Conservation (phyloP, 2,888 invertebrate species). For the Folsomia candida region DNA sequence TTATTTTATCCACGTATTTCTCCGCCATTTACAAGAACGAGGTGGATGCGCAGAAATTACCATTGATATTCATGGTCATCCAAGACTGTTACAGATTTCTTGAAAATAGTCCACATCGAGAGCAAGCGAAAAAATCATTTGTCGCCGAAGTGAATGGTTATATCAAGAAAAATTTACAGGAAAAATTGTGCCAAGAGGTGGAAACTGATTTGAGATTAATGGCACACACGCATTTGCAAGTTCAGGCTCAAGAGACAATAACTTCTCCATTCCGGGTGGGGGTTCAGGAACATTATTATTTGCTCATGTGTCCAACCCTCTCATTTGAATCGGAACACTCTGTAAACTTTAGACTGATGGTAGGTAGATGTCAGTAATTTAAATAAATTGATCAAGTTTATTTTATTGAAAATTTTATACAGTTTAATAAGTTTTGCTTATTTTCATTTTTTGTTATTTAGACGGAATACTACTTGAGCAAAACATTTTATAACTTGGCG, state of each 20-base stretch:
- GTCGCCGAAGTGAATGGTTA: constrained; percentile 38
- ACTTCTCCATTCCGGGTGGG: constrained; percentile 68
- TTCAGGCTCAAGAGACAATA: constrained; percentile 48
- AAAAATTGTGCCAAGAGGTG: constrained; percentile 77
- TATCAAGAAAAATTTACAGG: constrained; percentile 54
- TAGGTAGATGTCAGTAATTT: constrained; percentile 51
- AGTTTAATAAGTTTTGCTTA: not conserved
- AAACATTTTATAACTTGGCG: constrained; percentile 94
- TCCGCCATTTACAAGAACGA: constrained; percentile 68
- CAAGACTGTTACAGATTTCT: constrained; percentile 40
- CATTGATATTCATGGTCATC: constrained; percentile 39
- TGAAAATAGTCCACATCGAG: constrained; percentile 30
- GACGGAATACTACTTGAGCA: constrained; percentile 88
- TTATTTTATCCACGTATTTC: constrained; percentile 72
- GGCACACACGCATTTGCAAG: constrained; percentile 84
- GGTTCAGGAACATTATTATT: constrained; percentile 64
- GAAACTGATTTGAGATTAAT: constrained; percentile 90
- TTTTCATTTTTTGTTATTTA: constrained; percentile 48
- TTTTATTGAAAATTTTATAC: not conserved
- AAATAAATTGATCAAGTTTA: not conserved
- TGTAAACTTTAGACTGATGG: constrained; percentile 63
- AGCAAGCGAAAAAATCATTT: constrained; percentile 28
- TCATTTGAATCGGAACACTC: constrained; percentile 59
- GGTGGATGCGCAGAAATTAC: constrained; percentile 56
- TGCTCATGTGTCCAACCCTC: constrained; percentile 62